Percentiles rank a stretch among this genome's conserved stretches.
Evolutionary conservation across 2,113 vertebrate species (phyloP).

Genomic region (Pseudonaja textilis): DNA sequence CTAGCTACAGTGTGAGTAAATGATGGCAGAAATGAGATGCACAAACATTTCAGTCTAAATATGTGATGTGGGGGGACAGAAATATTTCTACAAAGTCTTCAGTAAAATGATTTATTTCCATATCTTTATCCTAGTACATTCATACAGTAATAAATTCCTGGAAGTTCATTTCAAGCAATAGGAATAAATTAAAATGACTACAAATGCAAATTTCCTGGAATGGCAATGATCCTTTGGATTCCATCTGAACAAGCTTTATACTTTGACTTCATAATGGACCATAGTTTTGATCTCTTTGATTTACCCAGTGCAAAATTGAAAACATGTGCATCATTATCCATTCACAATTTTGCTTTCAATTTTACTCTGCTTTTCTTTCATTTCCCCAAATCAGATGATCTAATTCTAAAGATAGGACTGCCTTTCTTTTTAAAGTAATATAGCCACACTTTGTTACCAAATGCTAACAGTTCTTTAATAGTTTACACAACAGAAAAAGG

Average conservation of each 20-base stretch:
- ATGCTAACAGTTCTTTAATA: constrained; percentile 1
- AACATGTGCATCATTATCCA: not conserved
- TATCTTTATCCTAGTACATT: not conserved
- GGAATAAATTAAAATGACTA: not conserved
- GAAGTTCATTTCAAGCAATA: not conserved
- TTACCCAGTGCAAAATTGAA: not conserved
- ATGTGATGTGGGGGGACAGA: not conserved
- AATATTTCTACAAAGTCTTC: not conserved
- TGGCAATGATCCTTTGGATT: too few relatives aligned
- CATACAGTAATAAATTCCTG: not conserved
- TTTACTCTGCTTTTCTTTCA: not conserved
- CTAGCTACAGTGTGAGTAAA: not conserved
- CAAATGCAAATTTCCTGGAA: not conserved
- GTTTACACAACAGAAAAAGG: not conserved
- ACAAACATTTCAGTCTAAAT: not conserved
- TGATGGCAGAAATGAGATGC: not conserved
- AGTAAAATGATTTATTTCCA: not conserved
- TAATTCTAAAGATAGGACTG: not conserved
- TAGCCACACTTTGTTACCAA: not conserved
- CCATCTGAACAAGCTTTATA: not conserved
- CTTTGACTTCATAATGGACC: not conserved
- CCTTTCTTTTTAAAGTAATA: not conserved
- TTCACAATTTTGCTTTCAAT: not conserved
- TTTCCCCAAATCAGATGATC: not conserved
- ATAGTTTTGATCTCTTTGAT: not conserved